Evolutionary conservation across 1,140 invertebrate genomes (phyloP), one percentile per base, ranked within the genome.

Genomic region (Hylaeus anthracinus): DNA sequence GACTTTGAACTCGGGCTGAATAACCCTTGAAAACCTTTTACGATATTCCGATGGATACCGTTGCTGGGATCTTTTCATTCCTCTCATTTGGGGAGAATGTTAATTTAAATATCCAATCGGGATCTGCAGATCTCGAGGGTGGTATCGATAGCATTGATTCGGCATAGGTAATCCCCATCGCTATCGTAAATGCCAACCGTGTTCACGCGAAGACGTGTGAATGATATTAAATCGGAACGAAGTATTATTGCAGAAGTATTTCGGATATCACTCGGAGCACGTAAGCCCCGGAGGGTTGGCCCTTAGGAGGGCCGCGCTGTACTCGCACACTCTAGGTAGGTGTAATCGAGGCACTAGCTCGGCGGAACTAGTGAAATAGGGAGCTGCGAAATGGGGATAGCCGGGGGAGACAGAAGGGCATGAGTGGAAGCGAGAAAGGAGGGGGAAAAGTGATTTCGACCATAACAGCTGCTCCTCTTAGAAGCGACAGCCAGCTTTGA

Each of bases 1-100:
- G 88, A 86, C 88, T 89, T 82, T 79, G 63, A 75, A 15, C 51
- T 2, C 37, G 84, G 90, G 89, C 77, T 88, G 88, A 90, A 91
- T 90, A 91, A 91, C 88, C 90, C 89, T 84, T 41, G 72, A 75
- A 72, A 72, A 77, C 72, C 75, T 69, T 70, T 79, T 56, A 37
- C 55, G 76, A 70, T 79, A 72, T 79, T 41, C 39, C 37, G 48
- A 69, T 61, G 14, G 8, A 14, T 63, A 6, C 67, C 37, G 43
- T 26, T 69, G 39, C 48, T 37, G 5, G 37, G 37, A 43, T 5
- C 63, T 15, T 64, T 64, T 14, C 39, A 15, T 43, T 45, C 12
- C 63, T 12, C 4, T 6, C 56, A n/a, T 60, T 60, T 26, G 4
- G 1, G 39, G 14, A 3, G 12, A n/a, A 45, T 43, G 14, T 14